Evolutionary conservation across 2,797 vertebrate genomes (phyloP).

Genomic region (Clarias laeviceps): DNA sequence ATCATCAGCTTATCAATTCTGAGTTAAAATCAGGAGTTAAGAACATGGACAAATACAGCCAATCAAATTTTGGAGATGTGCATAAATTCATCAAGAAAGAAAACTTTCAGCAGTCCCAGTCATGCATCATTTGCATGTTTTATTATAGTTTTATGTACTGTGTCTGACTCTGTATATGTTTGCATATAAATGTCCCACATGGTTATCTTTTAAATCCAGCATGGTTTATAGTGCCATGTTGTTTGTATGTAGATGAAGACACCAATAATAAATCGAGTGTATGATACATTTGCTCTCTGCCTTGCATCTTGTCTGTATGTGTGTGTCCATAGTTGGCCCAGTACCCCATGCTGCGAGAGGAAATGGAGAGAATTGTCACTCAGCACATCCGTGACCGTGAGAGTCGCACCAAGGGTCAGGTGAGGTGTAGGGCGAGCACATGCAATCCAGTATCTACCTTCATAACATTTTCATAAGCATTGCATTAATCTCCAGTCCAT

Average conservation of each 20-base stretch:
- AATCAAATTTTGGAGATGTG: neutral
- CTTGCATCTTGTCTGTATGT: constrained; percentile 42
- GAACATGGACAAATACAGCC: neutral
- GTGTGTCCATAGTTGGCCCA: constrained; percentile 88
- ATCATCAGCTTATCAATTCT: neutral
- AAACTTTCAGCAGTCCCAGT: neutral
- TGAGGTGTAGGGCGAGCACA: constrained; percentile 55
- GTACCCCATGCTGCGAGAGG: constrained; percentile 92
- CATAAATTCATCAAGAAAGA: neutral
- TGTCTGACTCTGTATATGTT: neutral
- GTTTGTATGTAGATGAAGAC: neutral
- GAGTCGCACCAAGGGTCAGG: constrained; percentile 91
- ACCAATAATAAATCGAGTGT: neutral
- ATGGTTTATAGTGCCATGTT: neutral
- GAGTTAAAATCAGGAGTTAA: neutral
- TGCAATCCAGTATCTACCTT: neutral
- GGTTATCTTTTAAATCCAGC: constrained; percentile 3
- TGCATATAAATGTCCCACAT: neutral
- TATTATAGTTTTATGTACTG: neutral
- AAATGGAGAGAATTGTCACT: constrained; percentile 98
- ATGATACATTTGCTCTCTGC: constrained; percentile 36
- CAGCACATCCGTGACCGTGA: constrained; percentile 96
- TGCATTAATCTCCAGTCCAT: neutral
- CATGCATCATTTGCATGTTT: neutral
- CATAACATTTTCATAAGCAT: neutral